Conservation (phyloP, 2,113 vertebrate genomes). For the Tringa solitaria region DNA sequence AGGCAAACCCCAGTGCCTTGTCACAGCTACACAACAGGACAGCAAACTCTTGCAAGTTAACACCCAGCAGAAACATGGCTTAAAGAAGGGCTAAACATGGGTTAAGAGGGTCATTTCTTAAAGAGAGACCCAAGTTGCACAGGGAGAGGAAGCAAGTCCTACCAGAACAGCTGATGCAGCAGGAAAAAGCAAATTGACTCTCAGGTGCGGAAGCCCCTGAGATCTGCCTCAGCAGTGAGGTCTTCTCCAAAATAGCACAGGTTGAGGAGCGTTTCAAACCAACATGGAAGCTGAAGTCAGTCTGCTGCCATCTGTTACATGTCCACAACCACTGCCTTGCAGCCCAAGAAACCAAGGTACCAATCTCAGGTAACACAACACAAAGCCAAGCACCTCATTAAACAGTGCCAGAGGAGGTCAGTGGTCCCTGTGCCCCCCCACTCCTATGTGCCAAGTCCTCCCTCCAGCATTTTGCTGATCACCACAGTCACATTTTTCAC, state of each 20-base stretch:
- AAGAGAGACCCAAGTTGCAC: not conserved
- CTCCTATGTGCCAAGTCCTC: too few species aligned
- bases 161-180: not conserved
- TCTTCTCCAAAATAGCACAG: not conserved
- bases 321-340: not conserved
- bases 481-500: not conserved
- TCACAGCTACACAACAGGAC: not conserved
- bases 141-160: not conserved
- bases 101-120: not conserved
- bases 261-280: not conserved
- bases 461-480: not conserved
- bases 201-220: not conserved
- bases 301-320: not conserved
- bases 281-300: not conserved
- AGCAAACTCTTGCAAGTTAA: not conserved
- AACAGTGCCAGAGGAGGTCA: not conserved
- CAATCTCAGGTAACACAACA: not conserved
- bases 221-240: not conserved
- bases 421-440: not conserved
- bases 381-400: not conserved
- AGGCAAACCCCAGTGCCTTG: not conserved
- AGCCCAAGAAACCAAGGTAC: not conserved
- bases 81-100: too few species aligned
- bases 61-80: not conserved
- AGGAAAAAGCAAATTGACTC: not conserved